These are phyloP conservation scores for Bryconaethiops microstoma DNA, from an alignment of 2,797 vertebrate species.

Conservation along the genomic window DNA sequence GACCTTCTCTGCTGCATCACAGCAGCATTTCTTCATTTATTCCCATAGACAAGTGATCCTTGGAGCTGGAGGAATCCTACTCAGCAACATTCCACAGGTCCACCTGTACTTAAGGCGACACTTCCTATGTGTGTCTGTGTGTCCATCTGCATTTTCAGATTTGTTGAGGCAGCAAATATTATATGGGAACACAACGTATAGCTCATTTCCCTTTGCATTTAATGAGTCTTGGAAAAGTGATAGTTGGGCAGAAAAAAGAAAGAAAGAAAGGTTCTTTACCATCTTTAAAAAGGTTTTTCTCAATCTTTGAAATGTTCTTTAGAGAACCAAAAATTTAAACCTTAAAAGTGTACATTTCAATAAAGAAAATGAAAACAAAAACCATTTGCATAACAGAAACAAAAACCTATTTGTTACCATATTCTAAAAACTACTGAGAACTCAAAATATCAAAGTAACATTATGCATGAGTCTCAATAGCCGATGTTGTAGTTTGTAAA, in stretches of 20 bases:
- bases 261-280: too few species aligned
- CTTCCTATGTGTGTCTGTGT: slow-evolving; percentile 14
- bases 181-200: slow-evolving; percentile 10
- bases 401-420: too few species aligned
- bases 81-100: slow-evolving; percentile 21
- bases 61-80: slow-evolving; percentile 8
- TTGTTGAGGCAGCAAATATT: slow-evolving; percentile 14
- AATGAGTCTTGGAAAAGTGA: not conserved
- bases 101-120: not conserved
- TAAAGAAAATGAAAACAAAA: too few species aligned
- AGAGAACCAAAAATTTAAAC: too few species aligned
- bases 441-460: too few species aligned
- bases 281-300: too few species aligned
- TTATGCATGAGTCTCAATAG: too few species aligned
- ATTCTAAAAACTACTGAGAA: too few species aligned
- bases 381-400: too few species aligned
- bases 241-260: not conserved
- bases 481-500: too few species aligned
- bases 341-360: too few species aligned
- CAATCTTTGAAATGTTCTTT: too few species aligned
- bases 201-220: not conserved
- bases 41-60: slow-evolving; percentile 31
- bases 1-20: slow-evolving; percentile 21
- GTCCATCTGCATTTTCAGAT: not conserved
- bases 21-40: slow-evolving; percentile 14